phyloP scores from a whole-genome alignment of 92 coral and sea anemone genomes.

The Siderastrea radians region DNA sequence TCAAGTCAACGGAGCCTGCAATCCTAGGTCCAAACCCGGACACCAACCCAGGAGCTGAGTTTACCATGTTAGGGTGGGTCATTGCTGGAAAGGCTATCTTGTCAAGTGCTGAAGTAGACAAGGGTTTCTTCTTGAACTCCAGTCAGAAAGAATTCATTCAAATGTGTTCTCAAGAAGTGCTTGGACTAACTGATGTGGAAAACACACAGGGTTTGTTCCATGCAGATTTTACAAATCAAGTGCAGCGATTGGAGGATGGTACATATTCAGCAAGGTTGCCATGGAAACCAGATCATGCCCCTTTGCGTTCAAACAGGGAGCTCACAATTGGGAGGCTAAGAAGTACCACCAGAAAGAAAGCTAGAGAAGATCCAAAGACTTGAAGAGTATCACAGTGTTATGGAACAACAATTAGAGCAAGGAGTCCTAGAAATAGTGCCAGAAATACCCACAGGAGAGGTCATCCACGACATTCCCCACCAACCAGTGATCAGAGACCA shows the following conservation, averaged over 20 bases:
- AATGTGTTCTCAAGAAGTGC: slow-evolving; percentile 78
- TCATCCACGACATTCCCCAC: too few relatives aligned
- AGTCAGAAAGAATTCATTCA: slow-evolving; percentile 63
- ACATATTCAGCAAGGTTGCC: slow-evolving; percentile 55
- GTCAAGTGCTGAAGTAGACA: slow-evolving; percentile 45
- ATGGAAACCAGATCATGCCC: too few relatives aligned
- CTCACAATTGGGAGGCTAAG: too few relatives aligned
- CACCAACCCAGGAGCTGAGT: slow-evolving; percentile 76
- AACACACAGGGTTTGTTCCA: slow-evolving; percentile 44
- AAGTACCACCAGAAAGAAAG: too few relatives aligned
- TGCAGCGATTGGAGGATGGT: slow-evolving; percentile 64
- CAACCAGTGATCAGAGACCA: too few relatives aligned
- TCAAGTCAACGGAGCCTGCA: slow-evolving; percentile 63
- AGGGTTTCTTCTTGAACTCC: slow-evolving; percentile 64
- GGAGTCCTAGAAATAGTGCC: too few relatives aligned
- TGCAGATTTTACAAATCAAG: slow-evolving; percentile 48
- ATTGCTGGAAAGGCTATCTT: slow-evolving; percentile 47
- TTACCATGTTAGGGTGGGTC: slow-evolving; percentile 78
- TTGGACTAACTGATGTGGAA: slow-evolving; percentile 64
- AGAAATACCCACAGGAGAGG: too few relatives aligned
- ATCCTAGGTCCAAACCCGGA: slow-evolving; percentile 70
- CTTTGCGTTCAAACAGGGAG: too few relatives aligned
- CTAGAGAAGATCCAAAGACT: too few relatives aligned
- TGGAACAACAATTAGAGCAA: too few relatives aligned
- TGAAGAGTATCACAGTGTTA: too few relatives aligned